Evolutionary conservation across 2,113 vertebrate species (phyloP), one percentile per base, ranked within the genome.

Genomic region (Himantopus leucocephalus): DNA sequence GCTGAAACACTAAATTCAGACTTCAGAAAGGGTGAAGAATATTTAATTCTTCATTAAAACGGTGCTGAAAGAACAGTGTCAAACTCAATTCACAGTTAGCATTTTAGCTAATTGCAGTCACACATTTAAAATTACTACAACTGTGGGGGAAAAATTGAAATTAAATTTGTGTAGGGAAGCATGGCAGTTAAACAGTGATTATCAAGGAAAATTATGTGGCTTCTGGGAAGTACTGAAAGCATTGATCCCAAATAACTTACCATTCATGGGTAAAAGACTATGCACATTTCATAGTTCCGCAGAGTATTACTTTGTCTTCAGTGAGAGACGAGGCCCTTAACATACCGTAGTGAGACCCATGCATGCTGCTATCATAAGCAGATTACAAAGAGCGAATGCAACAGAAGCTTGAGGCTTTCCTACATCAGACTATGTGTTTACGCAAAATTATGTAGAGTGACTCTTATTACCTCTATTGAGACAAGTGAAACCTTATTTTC

Each of bases 141-240:
- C 64, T 86, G 71, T 68, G 71, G 75, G 72, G 83, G 29, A 2
- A 90, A 90, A 95, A 59, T 5, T 93, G 53, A 95, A 95, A 93
- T 85, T 73, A 91, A 90, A 91, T 89, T 82, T 92, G 89, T 75
- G 77, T 75, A 92, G 85, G 82, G 83, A 94, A 87, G 55, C 78
- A 92, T 47, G 55, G 60, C 81, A 95, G 73, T 96, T 96, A 95
- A 95, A 74, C 43, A 80, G 88, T 62, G 88, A 90, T 94, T 90
- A 95, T 52, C 35, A 77, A 91, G 60, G 86, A 96, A 94, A 88
- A 92, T 89, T 75, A 83, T 85, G 77, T 75, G 90, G 86, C 93
- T 96, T 97, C 74, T 93, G 85, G 85, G 88, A 95, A 96, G 94
- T 24, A 64, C 27, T 82, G 70, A 95, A 78, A 79, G 59, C 79